A percentile compares a stretch with the other conserved stretches of the same genome.
These are phyloP conservation scores for Tapera naevia DNA, from an alignment of 2,797 vertebrate genomes.

Conservation along the genomic window DNA sequence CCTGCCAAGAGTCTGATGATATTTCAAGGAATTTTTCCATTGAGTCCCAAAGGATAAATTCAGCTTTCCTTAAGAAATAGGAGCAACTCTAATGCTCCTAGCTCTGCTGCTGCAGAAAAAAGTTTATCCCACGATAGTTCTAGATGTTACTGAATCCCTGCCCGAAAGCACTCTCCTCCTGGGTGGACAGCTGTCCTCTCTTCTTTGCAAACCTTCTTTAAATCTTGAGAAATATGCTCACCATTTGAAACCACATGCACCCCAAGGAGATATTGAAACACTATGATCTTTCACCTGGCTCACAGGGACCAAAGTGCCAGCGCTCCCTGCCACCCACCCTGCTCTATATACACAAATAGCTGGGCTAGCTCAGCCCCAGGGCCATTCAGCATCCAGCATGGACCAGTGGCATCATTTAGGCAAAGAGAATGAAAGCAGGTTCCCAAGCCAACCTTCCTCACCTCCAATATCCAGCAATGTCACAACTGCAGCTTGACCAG, in stretches of 20 bases:
- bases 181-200: background rate
- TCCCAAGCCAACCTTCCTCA: background rate
- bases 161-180: background rate
- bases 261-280: background rate
- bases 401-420: background rate
- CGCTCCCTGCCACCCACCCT: background rate
- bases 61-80: background rate
- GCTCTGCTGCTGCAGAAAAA: background rate
- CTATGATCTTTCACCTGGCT: background rate
- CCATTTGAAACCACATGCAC: background rate
- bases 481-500: background rate
- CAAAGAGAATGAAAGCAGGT: background rate
- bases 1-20: fast-evolving
- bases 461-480: background rate
- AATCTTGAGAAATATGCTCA: background rate
- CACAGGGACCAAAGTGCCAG: background rate
- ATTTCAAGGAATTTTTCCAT: background rate
- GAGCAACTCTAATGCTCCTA: background rate
- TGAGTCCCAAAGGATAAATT: background rate
- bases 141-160: background rate
- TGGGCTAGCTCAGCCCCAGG: background rate
- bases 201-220: background rate
- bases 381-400: fast-evolving
- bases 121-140: background rate
- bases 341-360: background rate